A percentile compares a stretch with the other conserved stretches of the same genome.
These are phyloP conservation scores for Drosophila quinaria DNA, from an alignment of 2,888 invertebrate species.

Conservation along the genomic window DNA sequence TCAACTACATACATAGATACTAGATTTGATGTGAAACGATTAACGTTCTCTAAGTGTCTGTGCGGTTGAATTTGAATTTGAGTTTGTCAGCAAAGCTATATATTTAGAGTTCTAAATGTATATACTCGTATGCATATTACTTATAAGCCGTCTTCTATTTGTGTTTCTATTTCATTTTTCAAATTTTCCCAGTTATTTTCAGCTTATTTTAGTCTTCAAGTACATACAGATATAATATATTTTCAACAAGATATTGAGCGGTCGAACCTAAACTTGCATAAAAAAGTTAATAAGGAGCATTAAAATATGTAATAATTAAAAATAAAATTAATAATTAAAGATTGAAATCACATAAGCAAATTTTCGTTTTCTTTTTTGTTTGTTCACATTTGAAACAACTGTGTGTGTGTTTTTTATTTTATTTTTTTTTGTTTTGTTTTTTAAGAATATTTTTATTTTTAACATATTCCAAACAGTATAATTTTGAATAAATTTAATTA, in stretches of 20 bases:
- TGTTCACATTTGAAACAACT: conserved; percentile 17
- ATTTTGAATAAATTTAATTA: conserved; percentile 68
- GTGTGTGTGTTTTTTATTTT: conserved; percentile 20
- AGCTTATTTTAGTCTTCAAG: not conserved
- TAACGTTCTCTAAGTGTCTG: conserved; percentile 51
- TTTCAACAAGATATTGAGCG: conserved; percentile 16
- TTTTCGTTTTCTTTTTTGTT: not conserved
- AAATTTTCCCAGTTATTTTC: not conserved
- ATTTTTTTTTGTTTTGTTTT: not conserved
- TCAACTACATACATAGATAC: conserved; percentile 69
- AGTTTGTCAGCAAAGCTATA: conserved; percentile 17
- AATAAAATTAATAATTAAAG: not conserved
- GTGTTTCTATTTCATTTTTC: conserved; percentile 9
- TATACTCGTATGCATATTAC: conserved; percentile 2
- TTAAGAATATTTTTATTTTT: conserved; percentile 33
- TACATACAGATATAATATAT: conserved; percentile 1
- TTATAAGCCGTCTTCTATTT: conserved; percentile 12
- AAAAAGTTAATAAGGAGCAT: not conserved
- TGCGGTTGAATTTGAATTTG: conserved; percentile 1
- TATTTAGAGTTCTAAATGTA: conserved; percentile 24
- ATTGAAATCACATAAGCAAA: conserved; percentile 1
- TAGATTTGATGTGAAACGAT: conserved; percentile 29
- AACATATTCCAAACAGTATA: conserved; percentile 52
- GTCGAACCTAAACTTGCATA: not conserved
- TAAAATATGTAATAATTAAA: conserved; percentile 3